Evolutionary conservation across 2,888 invertebrate species (phyloP).

Genomic region (Cecidostiba fungosa): DNA sequence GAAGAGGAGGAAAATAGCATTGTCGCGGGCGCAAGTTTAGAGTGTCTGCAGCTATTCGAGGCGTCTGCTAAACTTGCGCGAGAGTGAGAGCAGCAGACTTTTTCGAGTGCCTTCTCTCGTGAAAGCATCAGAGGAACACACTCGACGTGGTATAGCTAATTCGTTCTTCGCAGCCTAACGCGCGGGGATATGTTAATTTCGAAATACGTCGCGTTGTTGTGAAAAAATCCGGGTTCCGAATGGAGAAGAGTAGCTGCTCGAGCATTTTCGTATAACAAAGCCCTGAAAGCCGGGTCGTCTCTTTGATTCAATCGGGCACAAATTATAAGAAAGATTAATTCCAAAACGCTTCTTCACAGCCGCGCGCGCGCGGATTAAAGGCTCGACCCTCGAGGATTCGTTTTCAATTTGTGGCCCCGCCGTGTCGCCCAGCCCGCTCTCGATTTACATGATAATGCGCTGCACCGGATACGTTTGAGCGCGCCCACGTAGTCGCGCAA

Average conservation of each 20-base stretch:
- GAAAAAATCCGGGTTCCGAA: no score
- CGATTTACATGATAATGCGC: slow-evolving; percentile 72
- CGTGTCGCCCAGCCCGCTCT: slow-evolving; percentile 61
- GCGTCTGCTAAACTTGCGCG: background rate
- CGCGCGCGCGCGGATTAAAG: slow-evolving; percentile 57
- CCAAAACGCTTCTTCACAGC: slow-evolving; percentile 50
- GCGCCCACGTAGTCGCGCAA: background rate
- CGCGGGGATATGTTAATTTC: background rate
- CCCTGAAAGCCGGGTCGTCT: background rate
- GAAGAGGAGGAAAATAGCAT: slow-evolving; percentile 39
- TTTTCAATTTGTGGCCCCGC: slow-evolving; percentile 68
- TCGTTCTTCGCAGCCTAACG: background rate
- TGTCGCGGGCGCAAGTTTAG: slow-evolving; percentile 40
- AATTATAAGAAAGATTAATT: slow-evolving; percentile 64
- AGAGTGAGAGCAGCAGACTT: background rate
- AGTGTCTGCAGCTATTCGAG: slow-evolving; percentile 42
- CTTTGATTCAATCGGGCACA: slow-evolving; percentile 61
- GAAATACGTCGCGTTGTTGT: no score
- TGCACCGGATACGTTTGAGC: slow-evolving; percentile 49
- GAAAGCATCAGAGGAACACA: slow-evolving; percentile 34
- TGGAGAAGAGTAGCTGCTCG: no score
- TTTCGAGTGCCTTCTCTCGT: slow-evolving; percentile 9
- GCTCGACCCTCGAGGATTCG: slow-evolving; percentile 48
- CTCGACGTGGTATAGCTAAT: slow-evolving; percentile 25
- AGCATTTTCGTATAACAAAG: slow-evolving; percentile 21